Percentiles rank a stretch among this genome's conserved stretches.
These are phyloP conservation scores for Cephalopholis sonnerati DNA, from an alignment of 2,113 vertebrate species.

Conservation along the genomic window DNA sequence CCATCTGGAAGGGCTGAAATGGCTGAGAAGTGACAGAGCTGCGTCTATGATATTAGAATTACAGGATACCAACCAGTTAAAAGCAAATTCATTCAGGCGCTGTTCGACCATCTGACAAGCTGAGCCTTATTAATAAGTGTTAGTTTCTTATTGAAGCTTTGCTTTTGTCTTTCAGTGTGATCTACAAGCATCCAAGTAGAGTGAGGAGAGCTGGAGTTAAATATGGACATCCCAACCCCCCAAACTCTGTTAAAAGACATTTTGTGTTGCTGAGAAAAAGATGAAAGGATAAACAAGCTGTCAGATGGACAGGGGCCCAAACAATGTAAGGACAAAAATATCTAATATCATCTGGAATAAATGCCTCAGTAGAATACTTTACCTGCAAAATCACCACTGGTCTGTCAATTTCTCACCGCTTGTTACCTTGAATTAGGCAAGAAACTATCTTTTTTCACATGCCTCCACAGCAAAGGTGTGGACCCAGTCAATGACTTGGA, in stretches of 20 bases:
- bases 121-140: constrained; percentile 7
- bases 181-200: not conserved
- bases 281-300: not conserved
- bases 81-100: constrained; percentile 1
- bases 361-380: not conserved
- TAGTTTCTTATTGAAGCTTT: not conserved
- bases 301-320: not conserved
- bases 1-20: constrained; percentile 62
- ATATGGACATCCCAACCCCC: not conserved
- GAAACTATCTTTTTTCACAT: no score
- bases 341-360: not conserved
- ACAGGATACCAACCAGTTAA: constrained; percentile 2
- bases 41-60: constrained; percentile 36
- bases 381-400: not conserved
- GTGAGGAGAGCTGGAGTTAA: not conserved
- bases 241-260: not conserved
- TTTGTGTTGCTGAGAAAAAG: not conserved
- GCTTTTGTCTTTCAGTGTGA: not conserved
- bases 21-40: constrained; percentile 48
- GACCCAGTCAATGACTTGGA: no score
- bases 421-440: no score
- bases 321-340: not conserved
- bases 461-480: no score
- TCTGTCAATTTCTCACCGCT: no score
- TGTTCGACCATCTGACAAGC: constrained; percentile 13